A percentile compares a stretch with the other conserved stretches of the same genome.
Evolutionary conservation across 2,113 vertebrate genomes (phyloP).

Genomic region (Zosterops pallidus): DNA sequence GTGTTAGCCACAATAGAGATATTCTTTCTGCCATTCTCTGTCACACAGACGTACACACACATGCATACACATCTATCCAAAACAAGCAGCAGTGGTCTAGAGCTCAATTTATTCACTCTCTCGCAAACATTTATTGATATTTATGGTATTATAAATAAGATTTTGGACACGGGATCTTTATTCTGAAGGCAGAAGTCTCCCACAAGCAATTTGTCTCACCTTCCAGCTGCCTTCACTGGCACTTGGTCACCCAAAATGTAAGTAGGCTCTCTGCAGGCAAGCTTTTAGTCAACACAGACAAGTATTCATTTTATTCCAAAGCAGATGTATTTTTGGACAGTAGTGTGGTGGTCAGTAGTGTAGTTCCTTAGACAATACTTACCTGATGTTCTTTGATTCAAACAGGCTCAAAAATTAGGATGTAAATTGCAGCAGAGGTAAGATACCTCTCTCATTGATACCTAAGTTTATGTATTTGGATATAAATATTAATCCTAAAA

Average conservation of each 20-base stretch:
- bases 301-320: background rate
- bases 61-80: background rate
- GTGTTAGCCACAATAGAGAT: background rate
- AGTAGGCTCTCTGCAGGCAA: background rate
- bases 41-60: accelerated
- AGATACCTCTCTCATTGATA: background rate
- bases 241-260: background rate
- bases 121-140: background rate
- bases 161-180: accelerated
- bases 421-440: background rate
- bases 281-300: background rate
- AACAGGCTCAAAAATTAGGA: background rate
- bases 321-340: background rate
- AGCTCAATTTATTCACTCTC: background rate
- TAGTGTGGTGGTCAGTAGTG: background rate
- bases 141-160: background rate
- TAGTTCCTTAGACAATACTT: background rate
- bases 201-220: background rate
- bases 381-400: background rate
- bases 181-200: background rate
- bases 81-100: background rate
- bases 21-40: background rate
- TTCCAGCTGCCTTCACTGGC: background rate
- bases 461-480: background rate
- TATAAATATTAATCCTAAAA: background rate